These are phyloP conservation scores for Heteromormyrus szaboi DNA, from an alignment of 2,797 vertebrate genomes.

Conservation along the genomic window DNA sequence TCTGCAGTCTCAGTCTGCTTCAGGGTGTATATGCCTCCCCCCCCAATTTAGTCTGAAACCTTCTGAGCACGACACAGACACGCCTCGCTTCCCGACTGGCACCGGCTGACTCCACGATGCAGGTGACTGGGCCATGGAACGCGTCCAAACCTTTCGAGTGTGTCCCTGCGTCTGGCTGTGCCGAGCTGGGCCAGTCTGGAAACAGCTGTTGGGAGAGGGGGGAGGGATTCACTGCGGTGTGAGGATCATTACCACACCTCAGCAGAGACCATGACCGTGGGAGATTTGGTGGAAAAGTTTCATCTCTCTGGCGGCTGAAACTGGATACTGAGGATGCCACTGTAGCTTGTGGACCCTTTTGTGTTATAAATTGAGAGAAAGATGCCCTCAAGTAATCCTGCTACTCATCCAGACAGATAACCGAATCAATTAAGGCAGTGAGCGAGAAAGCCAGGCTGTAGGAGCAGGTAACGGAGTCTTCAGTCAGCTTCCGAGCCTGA, in stretches of 20 bases:
- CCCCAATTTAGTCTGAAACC: background rate
- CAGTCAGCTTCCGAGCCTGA: background rate
- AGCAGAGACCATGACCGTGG: background rate
- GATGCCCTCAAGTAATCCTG: background rate
- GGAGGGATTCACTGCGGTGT: background rate
- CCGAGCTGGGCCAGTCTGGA: background rate
- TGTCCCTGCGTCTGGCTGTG: background rate
- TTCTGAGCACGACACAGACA: background rate
- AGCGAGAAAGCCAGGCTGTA: background rate
- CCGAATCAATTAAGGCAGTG: background rate
- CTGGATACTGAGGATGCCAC: background rate
- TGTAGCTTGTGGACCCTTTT: background rate
- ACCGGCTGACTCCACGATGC: background rate
- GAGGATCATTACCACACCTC: background rate
- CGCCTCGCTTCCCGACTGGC: background rate
- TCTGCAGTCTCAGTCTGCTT: background rate
- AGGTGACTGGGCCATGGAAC: background rate
- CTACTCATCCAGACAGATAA: conserved; percentile 4
- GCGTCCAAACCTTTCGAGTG: background rate
- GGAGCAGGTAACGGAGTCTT: background rate
- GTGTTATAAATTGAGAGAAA: background rate
- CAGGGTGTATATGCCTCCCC: background rate
- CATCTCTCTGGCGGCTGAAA: background rate
- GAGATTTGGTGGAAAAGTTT: background rate
- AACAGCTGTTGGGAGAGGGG: background rate